Base-by-base conservation (phyloP, 2,113 vertebrate genomes). In the Mustelus asterias region DNA sequence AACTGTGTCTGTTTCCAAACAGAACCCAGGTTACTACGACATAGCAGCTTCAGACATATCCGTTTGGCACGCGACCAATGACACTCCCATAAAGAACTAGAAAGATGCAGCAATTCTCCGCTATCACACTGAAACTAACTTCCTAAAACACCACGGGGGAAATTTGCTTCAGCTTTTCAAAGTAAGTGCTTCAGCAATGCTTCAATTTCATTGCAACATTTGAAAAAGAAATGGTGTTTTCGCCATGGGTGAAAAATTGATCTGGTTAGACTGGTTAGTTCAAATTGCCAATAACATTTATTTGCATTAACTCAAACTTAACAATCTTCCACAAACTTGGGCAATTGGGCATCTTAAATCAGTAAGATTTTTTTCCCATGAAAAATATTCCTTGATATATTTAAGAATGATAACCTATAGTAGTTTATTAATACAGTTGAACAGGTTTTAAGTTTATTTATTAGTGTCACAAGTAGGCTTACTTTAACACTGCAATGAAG, bases 11-110 rank as follows among this genome's bases (percentile, higher is more conserved):
- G 37, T 37, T 83, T 41, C 11, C n/a, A 37, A 83, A 37, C 44
- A 97, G 97, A 97, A 97, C 58, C 96, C 96, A 41, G 97, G 96
- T 72, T 97, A 97, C 96, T 97, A 96, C 0, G 96, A 96, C 63
- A 96, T 96, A 44, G 29, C 70, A 14, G 96, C 96, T 3, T 1
- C 1, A 18, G 96, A 97, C 89, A 58, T 97, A 48, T 93, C 96
- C 26, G 96, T 97, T 67, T 97, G 97, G 96, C 97, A 97, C 0
- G 95, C 96, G 58, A 96, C 96, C 96, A 97, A 97, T 60, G 95
- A 96, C 0, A 95, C 44, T 4, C 96, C 96, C 0, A 16, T 96
- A 78, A 0, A 85, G 5, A 26, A 65, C 0, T 97, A 97, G 97
- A 96, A 70, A 16, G 24, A 33, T 0, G 78, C 70, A 0, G 65